Conservation (phyloP, 2,797 vertebrate genomes). For the Florisuga fusca region DNA sequence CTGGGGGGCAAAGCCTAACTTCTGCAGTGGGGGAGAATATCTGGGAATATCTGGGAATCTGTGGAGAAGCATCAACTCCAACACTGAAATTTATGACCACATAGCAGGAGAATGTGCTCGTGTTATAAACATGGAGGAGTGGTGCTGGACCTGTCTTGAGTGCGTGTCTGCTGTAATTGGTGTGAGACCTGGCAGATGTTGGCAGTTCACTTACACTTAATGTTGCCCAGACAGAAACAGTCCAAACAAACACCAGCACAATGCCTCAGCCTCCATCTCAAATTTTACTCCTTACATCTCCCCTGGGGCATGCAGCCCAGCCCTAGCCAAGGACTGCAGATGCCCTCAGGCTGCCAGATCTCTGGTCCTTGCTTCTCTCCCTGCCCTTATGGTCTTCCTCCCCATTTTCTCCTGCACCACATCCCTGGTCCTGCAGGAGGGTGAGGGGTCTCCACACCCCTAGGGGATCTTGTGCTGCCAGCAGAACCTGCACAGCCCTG, state of each 20-base stretch:
- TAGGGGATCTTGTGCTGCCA: not conserved
- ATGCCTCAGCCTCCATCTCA: not conserved
- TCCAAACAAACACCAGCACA: not conserved
- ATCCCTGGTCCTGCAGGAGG: not conserved
- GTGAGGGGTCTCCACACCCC: not conserved
- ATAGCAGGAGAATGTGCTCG: not conserved
- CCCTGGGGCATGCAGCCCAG: rapidly evolving
- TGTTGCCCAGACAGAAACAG: not conserved
- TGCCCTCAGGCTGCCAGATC: not conserved
- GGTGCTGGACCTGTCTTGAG: not conserved
- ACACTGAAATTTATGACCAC: not conserved
- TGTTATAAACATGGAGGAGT: not conserved
- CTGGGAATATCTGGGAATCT: not conserved
- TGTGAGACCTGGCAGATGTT: not conserved
- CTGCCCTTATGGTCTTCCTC: not conserved
- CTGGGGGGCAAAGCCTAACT: not conserved
- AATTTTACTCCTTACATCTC: not conserved
- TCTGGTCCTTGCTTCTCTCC: not conserved
- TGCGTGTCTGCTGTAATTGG: not conserved
- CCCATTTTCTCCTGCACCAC: rapidly evolving
- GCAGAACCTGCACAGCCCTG: rapidly evolving
- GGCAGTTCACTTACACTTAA: not conserved
- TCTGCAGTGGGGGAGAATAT: not conserved
- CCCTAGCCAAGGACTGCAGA: not conserved
- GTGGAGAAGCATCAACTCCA: not conserved